These are phyloP conservation scores for Malurus elegans DNA, from an alignment of 2,113 vertebrate genomes.

Conservation along the genomic window DNA sequence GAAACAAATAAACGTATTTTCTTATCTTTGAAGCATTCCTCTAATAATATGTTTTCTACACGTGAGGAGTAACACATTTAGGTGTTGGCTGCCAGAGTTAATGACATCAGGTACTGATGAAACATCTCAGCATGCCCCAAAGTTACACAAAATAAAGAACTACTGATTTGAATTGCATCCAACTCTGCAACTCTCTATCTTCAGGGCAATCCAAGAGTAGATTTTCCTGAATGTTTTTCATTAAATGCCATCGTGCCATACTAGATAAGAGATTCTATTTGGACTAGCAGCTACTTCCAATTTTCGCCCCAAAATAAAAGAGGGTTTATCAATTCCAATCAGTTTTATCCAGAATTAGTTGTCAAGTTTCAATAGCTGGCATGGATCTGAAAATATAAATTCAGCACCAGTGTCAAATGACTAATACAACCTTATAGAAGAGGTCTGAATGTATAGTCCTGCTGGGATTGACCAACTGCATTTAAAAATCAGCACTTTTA, in stretches of 20 bases:
- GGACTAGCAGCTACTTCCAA: constrained; percentile 77
- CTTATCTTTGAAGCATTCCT: constrained; percentile 16
- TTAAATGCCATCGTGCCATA: constrained; percentile 73
- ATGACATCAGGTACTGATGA: constrained; percentile 61
- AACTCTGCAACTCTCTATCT: constrained; percentile 60
- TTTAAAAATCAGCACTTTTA: constrained; percentile 72
- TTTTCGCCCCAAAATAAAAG: constrained; percentile 70
- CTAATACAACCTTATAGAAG: constrained; percentile 58
- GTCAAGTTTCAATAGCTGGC: constrained; percentile 78
- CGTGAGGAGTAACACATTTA: background rate
- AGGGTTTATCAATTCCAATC: constrained; percentile 79
- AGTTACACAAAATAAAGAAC: constrained; percentile 69
- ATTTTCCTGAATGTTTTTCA: constrained; percentile 74
- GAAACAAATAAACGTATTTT: background rate
- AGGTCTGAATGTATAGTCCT: constrained; percentile 11
- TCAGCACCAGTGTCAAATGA: constrained; percentile 58
- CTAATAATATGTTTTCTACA: background rate
- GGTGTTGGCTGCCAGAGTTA: constrained; percentile 18
- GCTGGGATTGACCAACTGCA: constrained; percentile 53
- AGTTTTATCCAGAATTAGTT: constrained; percentile 80
- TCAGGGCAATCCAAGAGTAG: constrained; percentile 65
- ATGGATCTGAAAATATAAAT: constrained; percentile 76
- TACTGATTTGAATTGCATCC: constrained; percentile 71
- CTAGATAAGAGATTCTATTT: constrained; percentile 80
- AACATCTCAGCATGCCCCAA: constrained; percentile 37